These are phyloP conservation scores for Steinernema feltiae DNA, from an alignment of 1,140 invertebrate genomes.

Conservation along the genomic window DNA sequence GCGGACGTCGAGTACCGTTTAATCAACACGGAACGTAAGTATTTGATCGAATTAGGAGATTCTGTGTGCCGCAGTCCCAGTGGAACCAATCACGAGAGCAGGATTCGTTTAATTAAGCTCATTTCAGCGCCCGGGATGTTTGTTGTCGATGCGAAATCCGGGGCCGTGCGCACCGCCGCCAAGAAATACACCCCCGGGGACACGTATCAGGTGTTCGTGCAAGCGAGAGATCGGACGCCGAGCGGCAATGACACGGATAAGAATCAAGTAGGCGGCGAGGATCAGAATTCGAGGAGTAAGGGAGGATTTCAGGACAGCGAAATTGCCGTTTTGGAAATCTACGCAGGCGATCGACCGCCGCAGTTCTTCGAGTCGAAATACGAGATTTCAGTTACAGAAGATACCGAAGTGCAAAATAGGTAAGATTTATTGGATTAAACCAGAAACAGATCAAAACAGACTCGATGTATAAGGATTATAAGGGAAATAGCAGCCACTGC, in stretches of 20 bases:
- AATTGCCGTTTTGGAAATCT: slow-evolving; percentile 40
- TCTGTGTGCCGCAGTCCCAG: not conserved
- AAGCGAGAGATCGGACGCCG: slow-evolving; percentile 43
- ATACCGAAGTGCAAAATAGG: slow-evolving; percentile 46
- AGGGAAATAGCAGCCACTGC: no score
- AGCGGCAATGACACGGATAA: slow-evolving; percentile 15
- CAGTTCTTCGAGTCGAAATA: slow-evolving; percentile 50
- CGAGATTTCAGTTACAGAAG: slow-evolving; percentile 37
- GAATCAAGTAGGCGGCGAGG: slow-evolving; percentile 9
- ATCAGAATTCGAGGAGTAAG: slow-evolving; percentile 17
- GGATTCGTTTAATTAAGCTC: slow-evolving; percentile 15
- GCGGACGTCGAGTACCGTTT: slow-evolving; percentile 45
- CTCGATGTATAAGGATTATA: no score
- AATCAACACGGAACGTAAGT: slow-evolving; percentile 56
- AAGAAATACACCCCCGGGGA: slow-evolving; percentile 37
- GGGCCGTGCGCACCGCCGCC: slow-evolving; percentile 46
- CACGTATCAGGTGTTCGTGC: slow-evolving; percentile 50
- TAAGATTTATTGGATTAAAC: no score
- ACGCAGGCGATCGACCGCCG: slow-evolving; percentile 48
- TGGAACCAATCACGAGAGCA: not conserved
- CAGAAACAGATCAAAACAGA: no score
- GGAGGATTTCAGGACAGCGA: not conserved
- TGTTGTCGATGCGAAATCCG: slow-evolving; percentile 44
- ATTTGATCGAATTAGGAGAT: not conserved
- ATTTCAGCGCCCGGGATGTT: slow-evolving; percentile 50